Percentiles rank a stretch among this genome's conserved stretches.
Conservation (phyloP, 2,888 invertebrate genomes). For the Athripsodes cinereus region DNA sequence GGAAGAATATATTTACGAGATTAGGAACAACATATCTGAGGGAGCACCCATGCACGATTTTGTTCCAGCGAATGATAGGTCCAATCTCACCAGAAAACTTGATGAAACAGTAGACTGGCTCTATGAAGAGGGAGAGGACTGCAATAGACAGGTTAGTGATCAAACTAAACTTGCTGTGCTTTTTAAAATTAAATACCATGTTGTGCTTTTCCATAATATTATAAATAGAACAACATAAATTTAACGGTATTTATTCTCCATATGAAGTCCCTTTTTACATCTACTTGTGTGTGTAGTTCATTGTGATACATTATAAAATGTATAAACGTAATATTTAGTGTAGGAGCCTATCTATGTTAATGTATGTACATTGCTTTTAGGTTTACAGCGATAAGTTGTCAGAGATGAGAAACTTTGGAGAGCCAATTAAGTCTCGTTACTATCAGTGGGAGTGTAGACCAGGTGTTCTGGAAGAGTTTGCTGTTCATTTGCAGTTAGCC, state of each 20-base stretch:
- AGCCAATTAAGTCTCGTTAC: slow-evolving; percentile 81
- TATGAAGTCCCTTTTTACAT: no score
- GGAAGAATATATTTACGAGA: slow-evolving; percentile 97
- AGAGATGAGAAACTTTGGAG: slow-evolving; percentile 68
- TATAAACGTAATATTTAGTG: not conserved
- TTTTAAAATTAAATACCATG: no score
- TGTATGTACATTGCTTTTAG: slow-evolving; percentile 31
- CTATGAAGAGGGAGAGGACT: slow-evolving; percentile 93
- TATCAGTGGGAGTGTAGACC: slow-evolving; percentile 77
- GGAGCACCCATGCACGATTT: slow-evolving; percentile 72
- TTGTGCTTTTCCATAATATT: no score
- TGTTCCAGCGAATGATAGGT: slow-evolving; percentile 65
- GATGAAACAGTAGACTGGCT: slow-evolving; percentile 93
- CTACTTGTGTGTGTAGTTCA: no score
- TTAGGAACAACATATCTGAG: slow-evolving; percentile 79
- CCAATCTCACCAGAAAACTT: slow-evolving; percentile 57
- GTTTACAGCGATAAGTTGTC: slow-evolving; percentile 58
- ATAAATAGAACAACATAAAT: no score
- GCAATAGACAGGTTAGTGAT: slow-evolving; percentile 60
- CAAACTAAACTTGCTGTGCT: not conserved
- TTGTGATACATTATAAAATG: no score
- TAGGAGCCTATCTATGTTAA: not conserved
- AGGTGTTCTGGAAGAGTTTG: slow-evolving; percentile 73
- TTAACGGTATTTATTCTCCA: no score
- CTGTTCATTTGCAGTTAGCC: slow-evolving; percentile 69